Percentiles rank a stretch among this genome's conserved stretches.
Evolutionary conservation across 2,888 invertebrate genomes (phyloP).

Genomic region (Scrobipalpa costella): DNA sequence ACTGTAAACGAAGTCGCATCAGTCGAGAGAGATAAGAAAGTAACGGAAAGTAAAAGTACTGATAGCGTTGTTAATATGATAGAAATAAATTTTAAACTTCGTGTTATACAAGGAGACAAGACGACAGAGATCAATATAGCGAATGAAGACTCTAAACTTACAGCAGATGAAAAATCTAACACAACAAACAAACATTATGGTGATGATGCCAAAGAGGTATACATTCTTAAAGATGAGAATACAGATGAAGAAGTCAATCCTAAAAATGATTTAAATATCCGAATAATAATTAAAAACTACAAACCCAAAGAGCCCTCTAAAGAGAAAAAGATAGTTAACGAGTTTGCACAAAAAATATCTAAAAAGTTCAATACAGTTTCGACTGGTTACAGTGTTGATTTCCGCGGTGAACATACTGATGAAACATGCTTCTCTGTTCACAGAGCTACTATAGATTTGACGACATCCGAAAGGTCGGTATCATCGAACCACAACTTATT

Average conservation of each 20-base stretch:
- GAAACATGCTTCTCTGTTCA: constrained; percentile 52
- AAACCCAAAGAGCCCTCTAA: constrained; percentile 40
- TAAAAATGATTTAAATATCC: constrained; percentile 62
- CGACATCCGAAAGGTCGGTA: constrained; percentile 42
- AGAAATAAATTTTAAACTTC: constrained; percentile 64
- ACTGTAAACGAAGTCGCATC: constrained; percentile 2
- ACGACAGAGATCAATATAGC: constrained; percentile 50
- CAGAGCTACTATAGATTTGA: constrained; percentile 50
- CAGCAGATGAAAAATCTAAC: constrained; percentile 17
- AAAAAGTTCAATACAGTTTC: constrained; percentile 63
- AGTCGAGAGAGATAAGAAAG: constrained; percentile 3
- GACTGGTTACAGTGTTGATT: constrained; percentile 53
- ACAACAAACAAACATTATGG: constrained; percentile 2
- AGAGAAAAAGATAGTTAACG: constrained; percentile 31
- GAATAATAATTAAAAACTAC: constrained; percentile 59
- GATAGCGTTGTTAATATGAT: constrained; percentile 54
- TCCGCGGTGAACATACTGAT: constrained; percentile 36
- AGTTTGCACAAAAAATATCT: constrained; percentile 55
- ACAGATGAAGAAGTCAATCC: constrained; percentile 39
- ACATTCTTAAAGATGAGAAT: constrained; percentile 43
- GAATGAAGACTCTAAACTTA: constrained; percentile 40
- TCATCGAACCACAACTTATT: background rate
- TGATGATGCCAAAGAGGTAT: constrained; percentile 43
- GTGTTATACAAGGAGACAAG: constrained; percentile 57
- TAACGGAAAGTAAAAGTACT: constrained; percentile 36